phyloP scores from a whole-genome alignment of 2,113 vertebrate genomes.

The Leucosticte australis region DNA sequence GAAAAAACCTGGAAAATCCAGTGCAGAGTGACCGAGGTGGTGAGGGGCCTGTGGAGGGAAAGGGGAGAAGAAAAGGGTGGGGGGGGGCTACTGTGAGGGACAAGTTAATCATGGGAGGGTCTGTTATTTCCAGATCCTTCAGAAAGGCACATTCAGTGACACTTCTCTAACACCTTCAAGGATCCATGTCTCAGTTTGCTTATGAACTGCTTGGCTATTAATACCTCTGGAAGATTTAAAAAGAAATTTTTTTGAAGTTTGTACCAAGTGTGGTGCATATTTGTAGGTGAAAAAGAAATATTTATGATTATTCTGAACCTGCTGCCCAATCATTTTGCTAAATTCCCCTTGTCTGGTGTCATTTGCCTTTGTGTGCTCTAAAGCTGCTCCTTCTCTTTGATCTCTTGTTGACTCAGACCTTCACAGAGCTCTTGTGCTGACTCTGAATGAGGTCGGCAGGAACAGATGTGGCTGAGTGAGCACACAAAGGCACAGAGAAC shows the following conservation, averaged over 20 bases:
- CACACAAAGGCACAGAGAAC: neutral
- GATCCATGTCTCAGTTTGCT: neutral
- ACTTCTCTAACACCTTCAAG: neutral
- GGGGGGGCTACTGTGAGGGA: neutral
- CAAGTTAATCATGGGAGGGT: neutral
- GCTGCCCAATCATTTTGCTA: neutral
- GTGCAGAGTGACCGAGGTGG: neutral
- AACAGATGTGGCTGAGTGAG: neutral
- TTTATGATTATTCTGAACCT: neutral
- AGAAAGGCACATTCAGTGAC: neutral
- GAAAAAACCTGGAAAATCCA: neutral
- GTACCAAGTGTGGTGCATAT: neutral
- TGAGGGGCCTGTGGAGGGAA: neutral
- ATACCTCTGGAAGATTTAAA: neutral
- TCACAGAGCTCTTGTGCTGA: neutral
- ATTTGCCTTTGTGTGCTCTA: neutral
- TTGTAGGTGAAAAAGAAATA: neutral
- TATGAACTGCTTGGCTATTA: neutral
- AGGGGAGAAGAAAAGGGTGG: neutral
- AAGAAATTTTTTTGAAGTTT: neutral
- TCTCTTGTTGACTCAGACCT: neutral
- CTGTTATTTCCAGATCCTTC: neutral
- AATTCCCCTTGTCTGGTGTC: neutral
- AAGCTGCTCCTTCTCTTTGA: neutral
- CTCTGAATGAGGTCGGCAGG: neutral